These are phyloP conservation scores for Tangara arthus DNA, from an alignment of 2,797 vertebrate genomes.

Conservation along the genomic window DNA sequence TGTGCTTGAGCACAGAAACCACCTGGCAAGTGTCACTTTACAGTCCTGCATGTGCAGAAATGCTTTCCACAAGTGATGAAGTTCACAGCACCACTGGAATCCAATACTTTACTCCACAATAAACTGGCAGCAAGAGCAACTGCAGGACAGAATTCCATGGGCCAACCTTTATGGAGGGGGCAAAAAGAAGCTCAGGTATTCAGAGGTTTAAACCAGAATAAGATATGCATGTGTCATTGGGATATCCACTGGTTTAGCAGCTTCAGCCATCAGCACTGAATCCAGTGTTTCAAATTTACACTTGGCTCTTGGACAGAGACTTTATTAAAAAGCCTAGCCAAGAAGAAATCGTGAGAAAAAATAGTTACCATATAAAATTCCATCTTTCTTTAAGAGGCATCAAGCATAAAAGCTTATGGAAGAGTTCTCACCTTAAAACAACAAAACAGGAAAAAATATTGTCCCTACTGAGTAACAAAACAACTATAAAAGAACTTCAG, in stretches of 20 bases:
- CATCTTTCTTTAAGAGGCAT: background rate
- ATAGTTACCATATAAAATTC: background rate
- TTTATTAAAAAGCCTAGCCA: background rate
- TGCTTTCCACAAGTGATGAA: conserved; percentile 15
- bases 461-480: background rate
- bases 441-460: background rate
- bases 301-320: background rate
- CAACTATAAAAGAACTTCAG: background rate
- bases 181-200: background rate
- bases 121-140: background rate
- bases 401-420: background rate
- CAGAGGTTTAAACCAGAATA: background rate
- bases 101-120: background rate
- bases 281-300: background rate
- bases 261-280: background rate
- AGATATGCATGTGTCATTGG: background rate
- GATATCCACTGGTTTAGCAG: background rate
- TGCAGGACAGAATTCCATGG: background rate
- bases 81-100: background rate
- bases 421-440: background rate
- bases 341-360: background rate
- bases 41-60: conserved; percentile 14
- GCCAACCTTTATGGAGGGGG: background rate
- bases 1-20: conserved; percentile 4
- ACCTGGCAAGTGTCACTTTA: conserved; percentile 25